phyloP scores from a whole-genome alignment of 2,888 invertebrate genomes.

The Myathropa florea region DNA sequence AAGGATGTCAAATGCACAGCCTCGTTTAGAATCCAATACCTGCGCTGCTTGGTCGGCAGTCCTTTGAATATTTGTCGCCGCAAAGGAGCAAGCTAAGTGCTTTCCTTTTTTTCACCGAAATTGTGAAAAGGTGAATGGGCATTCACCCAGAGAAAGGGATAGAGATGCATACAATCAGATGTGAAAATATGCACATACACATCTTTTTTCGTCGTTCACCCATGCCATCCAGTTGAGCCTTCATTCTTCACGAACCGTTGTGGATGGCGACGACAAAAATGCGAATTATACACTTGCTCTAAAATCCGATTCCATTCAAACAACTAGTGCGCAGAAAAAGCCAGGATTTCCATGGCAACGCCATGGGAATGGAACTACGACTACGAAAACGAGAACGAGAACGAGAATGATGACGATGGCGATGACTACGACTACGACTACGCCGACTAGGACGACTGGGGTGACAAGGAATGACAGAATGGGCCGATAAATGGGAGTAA shows the following conservation, averaged over 20 bases:
- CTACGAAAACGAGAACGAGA: background rate
- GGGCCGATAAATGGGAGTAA: background rate
- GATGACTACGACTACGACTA: too few relatives aligned
- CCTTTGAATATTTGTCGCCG: constrained; percentile 67
- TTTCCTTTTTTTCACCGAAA: constrained; percentile 51
- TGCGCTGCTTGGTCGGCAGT: constrained; percentile 62
- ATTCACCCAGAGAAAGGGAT: constrained; percentile 58
- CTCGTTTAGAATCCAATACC: constrained; percentile 67
- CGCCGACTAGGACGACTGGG: too few relatives aligned
- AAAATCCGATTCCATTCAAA: constrained; percentile 70
- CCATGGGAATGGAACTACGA: constrained; percentile 46
- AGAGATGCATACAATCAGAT: constrained; percentile 60
- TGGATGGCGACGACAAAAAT: constrained; percentile 67
- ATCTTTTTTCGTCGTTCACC: constrained; percentile 16
- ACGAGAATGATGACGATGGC: background rate
- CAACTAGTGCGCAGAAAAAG: constrained; percentile 61
- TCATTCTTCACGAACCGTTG: constrained; percentile 29
- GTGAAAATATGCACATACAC: constrained; percentile 58
- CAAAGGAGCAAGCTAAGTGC: constrained; percentile 69
- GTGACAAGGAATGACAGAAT: background rate
- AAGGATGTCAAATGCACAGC: constrained; percentile 70
- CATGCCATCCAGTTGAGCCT: background rate
- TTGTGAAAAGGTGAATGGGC: constrained; percentile 69
- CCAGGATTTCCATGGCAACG: constrained; percentile 68
- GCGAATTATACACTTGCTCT: constrained; percentile 71